phyloP scores from a whole-genome alignment of 1,140 invertebrate species.

The Oncopodura yosiiana region DNA sequence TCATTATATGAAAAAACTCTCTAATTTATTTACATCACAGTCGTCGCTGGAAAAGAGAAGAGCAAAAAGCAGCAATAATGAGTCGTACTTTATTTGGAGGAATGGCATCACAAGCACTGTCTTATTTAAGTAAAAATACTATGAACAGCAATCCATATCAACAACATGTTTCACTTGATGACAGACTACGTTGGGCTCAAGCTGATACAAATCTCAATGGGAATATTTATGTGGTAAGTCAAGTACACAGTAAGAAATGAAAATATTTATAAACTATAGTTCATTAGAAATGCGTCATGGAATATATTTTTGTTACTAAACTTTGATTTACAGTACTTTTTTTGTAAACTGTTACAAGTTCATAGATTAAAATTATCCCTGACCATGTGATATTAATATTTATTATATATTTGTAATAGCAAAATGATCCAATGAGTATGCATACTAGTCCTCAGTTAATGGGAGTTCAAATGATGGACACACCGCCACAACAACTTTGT shows the following conservation, averaged over 20 bases:
- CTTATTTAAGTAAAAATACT: conserved; percentile 36
- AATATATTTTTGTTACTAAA: too few species aligned
- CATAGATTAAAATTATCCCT: neutral
- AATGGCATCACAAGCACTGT: conserved; percentile 58
- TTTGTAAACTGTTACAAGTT: neutral
- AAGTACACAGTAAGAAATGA: neutral
- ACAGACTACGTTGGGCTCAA: conserved; percentile 70
- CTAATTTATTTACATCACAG: conserved; percentile 42
- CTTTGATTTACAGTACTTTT: too few species aligned
- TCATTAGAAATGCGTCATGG: too few species aligned
- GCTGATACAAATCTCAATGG: conserved; percentile 47
- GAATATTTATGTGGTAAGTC: conserved; percentile 35
- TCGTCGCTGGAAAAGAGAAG: conserved; percentile 74
- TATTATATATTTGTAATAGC: conserved; percentile 20
- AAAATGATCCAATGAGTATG: conserved; percentile 32
- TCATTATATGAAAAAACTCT: conserved; percentile 12
- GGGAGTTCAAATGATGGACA: conserved; percentile 23
- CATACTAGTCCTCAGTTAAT: conserved; percentile 21
- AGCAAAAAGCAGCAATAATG: conserved; percentile 53
- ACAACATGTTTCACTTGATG: conserved; percentile 53
- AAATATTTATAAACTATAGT: neutral
- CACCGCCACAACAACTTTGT: conserved; percentile 25
- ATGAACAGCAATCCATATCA: conserved; percentile 41
- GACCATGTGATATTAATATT: neutral
- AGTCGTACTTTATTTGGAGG: conserved; percentile 43